These are phyloP conservation scores for Aphelocoma californica DNA, from an alignment of 2,797 vertebrate species.

Conservation along the genomic window DNA sequence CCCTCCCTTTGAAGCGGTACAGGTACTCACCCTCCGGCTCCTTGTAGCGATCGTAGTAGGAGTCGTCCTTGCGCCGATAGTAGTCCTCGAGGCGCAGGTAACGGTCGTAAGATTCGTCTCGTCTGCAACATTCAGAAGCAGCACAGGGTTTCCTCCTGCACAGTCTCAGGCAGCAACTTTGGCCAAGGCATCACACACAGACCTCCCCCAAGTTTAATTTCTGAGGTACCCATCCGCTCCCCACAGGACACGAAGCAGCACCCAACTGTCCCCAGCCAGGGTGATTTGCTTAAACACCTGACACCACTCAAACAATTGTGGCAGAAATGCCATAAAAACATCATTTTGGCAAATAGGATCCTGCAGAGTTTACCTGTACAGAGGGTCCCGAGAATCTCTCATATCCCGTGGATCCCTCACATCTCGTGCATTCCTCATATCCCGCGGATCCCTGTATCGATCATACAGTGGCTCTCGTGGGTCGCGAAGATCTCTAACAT, in stretches of 20 bases:
- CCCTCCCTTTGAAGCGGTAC: fast-evolving
- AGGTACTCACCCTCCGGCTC: constrained; percentile 83
- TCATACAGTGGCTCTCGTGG: constrained; percentile 62
- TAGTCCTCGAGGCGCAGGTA: constrained; percentile 84
- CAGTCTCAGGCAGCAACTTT: background rate
- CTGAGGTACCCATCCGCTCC: background rate
- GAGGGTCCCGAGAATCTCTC: constrained; percentile 76
- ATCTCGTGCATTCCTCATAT: constrained; percentile 68
- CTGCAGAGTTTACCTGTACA: constrained; percentile 68
- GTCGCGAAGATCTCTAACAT: constrained; percentile 74
- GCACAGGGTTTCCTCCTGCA: background rate
- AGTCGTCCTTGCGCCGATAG: constrained; percentile 88
- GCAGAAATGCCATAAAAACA: background rate
- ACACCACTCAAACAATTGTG: fast-evolving
- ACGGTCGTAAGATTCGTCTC: constrained; percentile 85
- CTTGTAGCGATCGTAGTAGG: constrained; percentile 85
- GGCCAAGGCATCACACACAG: background rate
- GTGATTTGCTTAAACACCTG: background rate
- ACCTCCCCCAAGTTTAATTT: background rate
- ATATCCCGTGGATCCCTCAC: constrained; percentile 56
- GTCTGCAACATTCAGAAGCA: constrained; percentile 53
- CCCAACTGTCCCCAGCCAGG: background rate
- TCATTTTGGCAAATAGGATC: constrained; percentile 26
- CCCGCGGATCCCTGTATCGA: constrained; percentile 63
- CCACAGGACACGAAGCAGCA: background rate